Evolutionary conservation across 2,797 vertebrate genomes (phyloP), one percentile per base, ranked within the genome.

Genomic region (Mareca penelope): DNA sequence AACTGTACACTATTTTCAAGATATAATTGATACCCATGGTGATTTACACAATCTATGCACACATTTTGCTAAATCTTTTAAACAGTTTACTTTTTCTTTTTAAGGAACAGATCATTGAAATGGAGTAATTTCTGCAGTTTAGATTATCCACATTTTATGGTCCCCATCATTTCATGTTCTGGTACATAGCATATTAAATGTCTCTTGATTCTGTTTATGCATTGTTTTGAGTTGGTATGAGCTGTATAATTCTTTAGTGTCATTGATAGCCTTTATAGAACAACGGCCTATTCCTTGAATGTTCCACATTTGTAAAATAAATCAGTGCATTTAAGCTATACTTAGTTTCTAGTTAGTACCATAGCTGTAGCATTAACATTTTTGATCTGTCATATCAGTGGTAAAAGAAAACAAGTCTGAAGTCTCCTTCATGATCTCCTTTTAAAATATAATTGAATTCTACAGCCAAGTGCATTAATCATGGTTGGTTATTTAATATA

Each of bases 321-420:
- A 72, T 50, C 63, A 21, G 46, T 56, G 50, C 35, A 59, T 79
- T 88, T 80, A 46, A 85, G n/a, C 53, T 56, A 0, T 35, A 1
- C 33, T 76, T 73, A 39, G 53, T 24, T 61, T 83, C 59, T 56
- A 83, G 79, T 56, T 76, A 65, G 56, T 22, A 50, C 60, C 64
- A 44, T 5, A 4, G 77, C 90, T 67, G 69, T n/a, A 59, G 50
- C 3, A 5, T 55, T 87, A 15, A 75, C 57, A 55, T 39, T 89
- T 93, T 50, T 89, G 87, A 86, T 89, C 92, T 94, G 80, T 84
- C 82, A 2, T 8, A 72, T 79, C 72, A 70, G 28, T 33, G 68
- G 70, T 64, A 31, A 89, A 88, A 75, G 76, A 77, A 89, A 96
- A 81, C 59, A 93, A 91, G 79, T 85, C n/a, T 85, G 92, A 95